These are phyloP conservation scores for Amiota communis DNA, from an alignment of 2,888 invertebrate species.

Conservation along the genomic window DNA sequence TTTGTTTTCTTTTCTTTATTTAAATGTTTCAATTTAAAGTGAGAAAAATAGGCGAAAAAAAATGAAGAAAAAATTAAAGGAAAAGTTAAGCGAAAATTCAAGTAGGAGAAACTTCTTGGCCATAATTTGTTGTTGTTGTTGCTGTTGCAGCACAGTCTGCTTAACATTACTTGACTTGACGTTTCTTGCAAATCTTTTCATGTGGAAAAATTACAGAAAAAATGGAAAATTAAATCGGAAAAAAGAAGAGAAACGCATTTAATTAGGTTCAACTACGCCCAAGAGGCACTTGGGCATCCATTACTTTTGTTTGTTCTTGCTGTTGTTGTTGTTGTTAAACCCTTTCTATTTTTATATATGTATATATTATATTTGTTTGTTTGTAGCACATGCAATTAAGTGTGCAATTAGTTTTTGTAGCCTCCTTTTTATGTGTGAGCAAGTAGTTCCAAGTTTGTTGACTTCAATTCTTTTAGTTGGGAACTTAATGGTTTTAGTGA, in stretches of 20 bases:
- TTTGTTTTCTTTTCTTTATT: no score
- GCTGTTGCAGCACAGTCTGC: slow-evolving; percentile 24
- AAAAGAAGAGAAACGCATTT: slow-evolving; percentile 36
- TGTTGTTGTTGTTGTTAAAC: not conserved
- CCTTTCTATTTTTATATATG: not conserved
- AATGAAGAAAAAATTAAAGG: not conserved
- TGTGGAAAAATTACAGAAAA: slow-evolving; percentile 41
- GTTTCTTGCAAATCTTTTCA: not conserved
- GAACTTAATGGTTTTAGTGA: not conserved
- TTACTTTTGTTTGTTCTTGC: not conserved
- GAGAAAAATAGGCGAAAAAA: not conserved
- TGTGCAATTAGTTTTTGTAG: slow-evolving; percentile 55
- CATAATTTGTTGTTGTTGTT: no score
- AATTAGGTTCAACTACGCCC: slow-evolving; percentile 60
- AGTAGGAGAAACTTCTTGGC: no score
- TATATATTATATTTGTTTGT: not conserved
- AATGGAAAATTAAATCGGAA: slow-evolving; percentile 14
- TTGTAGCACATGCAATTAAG: slow-evolving; percentile 27
- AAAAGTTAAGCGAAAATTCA: slow-evolving; percentile 14
- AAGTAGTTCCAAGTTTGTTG: slow-evolving; percentile 19
- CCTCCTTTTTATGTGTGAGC: slow-evolving; percentile 7
- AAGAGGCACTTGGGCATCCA: slow-evolving; percentile 2
- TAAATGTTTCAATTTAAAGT: no score
- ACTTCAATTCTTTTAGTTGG: not conserved
- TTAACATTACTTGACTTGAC: slow-evolving; percentile 16